phyloP scores from a whole-genome alignment of 53 echinoderm and acorn worm genomes.

The Echinometra lucunter region DNA sequence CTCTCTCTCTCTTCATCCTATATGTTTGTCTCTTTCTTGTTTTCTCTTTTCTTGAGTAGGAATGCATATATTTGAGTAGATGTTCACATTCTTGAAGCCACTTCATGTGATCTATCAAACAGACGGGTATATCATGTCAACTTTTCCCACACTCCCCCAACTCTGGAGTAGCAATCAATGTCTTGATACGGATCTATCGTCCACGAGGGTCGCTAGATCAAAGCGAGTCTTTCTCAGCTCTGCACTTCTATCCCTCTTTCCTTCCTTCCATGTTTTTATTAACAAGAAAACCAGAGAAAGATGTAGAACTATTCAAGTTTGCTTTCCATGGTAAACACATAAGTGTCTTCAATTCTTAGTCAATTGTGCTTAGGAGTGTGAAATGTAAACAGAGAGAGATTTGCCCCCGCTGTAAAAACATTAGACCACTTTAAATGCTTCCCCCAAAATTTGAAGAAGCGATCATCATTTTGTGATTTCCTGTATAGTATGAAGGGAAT shows the following conservation, averaged over 20 bases:
- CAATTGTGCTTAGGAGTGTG: conserved; percentile 35
- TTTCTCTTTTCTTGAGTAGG: background rate
- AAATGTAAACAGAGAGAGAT: conserved; percentile 41
- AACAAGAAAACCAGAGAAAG: conserved; percentile 44
- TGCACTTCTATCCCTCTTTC: background rate
- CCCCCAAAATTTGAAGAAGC: background rate
- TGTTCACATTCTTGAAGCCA: conserved; percentile 35
- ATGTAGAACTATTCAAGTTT: background rate
- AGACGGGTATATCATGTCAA: conserved; percentile 12
- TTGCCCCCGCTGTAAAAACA: conserved; percentile 42
- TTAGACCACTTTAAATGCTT: conserved; percentile 4
- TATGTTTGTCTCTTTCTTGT: background rate
- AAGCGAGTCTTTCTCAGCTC: conserved; percentile 28
- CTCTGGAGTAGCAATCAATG: conserved; percentile 49
- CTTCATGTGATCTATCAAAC: conserved; percentile 48
- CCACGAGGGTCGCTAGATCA: conserved; percentile 38
- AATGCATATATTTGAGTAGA: conserved; percentile 45
- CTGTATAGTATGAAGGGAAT: background rate
- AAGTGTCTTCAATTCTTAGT: conserved; percentile 23
- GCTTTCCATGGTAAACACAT: conserved; percentile 17
- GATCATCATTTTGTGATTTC: conserved; percentile 24
- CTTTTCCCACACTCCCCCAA: conserved; percentile 58
- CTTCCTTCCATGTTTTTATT: conserved; percentile 5
- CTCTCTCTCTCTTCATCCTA: background rate
- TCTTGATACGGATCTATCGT: background rate